Evolutionary conservation across 2,888 invertebrate genomes (phyloP), one percentile per base, ranked within the genome.

Genomic region (Palloptera scutellata): DNA sequence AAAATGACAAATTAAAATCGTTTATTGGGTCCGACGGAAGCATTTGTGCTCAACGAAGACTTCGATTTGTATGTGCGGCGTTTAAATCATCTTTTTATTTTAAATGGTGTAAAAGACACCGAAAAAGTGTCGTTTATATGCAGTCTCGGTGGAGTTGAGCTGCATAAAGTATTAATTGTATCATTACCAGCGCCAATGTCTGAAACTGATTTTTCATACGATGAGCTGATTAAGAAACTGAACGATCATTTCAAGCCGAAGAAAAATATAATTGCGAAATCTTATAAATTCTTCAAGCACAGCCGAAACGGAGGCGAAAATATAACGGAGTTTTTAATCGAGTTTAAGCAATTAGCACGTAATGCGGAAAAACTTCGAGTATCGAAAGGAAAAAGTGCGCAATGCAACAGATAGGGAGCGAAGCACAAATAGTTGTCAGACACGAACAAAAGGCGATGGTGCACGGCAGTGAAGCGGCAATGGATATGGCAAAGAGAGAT

Each of bases 221-320:
- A 20, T 9, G 66, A 64, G 12, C 51, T 69, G 58, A 57, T 53
- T 15, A 17, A 1, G 20, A 67, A 64, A 62, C 59, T 65, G 30
- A 52, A 64, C 45, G 59, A 10, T 5, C 67, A 69, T 69, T 64
- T 69, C 20, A 69, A 69, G 53, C 70, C 67, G 20, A 64, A 66
- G 55, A 41, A 48, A 59, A 66, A 67, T 59, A 62, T 64, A 41
- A 67, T 58, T 45, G 69, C 67, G 3, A 66, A 67, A 17, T 64
- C 61, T 40, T 67, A 67, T 2, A 67, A 55, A 60, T 64, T 66
- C 15, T 64, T 66, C 53, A 67, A 67, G 57, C 59, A 52, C 3
- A 67, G 61, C 17, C 54, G 53, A 58, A 55, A 12, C 9, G 42
- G 17, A 2, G 67, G 41, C 17, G 57, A 70, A 30, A 61, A 45